phyloP scores from a whole-genome alignment of 2,888 invertebrate species.

The Neria commutata region DNA sequence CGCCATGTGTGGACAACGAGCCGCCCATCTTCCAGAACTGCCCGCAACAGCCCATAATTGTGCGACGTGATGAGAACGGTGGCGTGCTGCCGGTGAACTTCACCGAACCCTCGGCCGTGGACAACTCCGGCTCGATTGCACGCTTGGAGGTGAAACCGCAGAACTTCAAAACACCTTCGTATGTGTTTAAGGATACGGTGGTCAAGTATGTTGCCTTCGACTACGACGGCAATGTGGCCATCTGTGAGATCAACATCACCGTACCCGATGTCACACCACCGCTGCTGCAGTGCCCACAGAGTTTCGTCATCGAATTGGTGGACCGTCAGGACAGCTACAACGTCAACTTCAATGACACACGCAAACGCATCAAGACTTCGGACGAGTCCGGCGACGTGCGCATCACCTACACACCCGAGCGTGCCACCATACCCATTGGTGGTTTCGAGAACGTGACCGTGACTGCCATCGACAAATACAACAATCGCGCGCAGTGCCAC shows the following conservation, averaged over 20 bases:
- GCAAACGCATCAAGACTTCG: constrained; percentile 80
- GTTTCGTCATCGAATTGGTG: constrained; percentile 89
- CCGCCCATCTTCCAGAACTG: constrained; percentile 97
- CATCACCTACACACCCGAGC: constrained; percentile 81
- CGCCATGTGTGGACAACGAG: constrained; percentile 93
- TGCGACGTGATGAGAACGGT: constrained; percentile 85
- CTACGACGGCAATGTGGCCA: constrained; percentile 96
- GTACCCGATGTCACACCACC: constrained; percentile 94
- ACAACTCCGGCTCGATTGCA: constrained; percentile 94
- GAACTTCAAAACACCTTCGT: constrained; percentile 86
- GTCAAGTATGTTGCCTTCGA: constrained; percentile 97
- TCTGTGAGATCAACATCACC: constrained; percentile 94
- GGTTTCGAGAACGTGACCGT: constrained; percentile 92
- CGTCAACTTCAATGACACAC: constrained; percentile 90
- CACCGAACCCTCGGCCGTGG: constrained; percentile 91
- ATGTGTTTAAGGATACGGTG: constrained; percentile 88
- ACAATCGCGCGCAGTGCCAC: constrained; percentile 87
- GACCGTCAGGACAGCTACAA: constrained; percentile 89
- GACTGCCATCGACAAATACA: constrained; percentile 83
- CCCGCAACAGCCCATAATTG: constrained; percentile 89
- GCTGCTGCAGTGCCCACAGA: constrained; percentile 87
- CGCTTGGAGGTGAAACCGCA: constrained; percentile 90
- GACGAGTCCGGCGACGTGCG: constrained; percentile 89
- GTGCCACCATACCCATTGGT: constrained; percentile 83
- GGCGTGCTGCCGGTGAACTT: constrained; percentile 91